phyloP scores from a whole-genome alignment of 2,888 invertebrate genomes.

The Eurytoma californica region DNA sequence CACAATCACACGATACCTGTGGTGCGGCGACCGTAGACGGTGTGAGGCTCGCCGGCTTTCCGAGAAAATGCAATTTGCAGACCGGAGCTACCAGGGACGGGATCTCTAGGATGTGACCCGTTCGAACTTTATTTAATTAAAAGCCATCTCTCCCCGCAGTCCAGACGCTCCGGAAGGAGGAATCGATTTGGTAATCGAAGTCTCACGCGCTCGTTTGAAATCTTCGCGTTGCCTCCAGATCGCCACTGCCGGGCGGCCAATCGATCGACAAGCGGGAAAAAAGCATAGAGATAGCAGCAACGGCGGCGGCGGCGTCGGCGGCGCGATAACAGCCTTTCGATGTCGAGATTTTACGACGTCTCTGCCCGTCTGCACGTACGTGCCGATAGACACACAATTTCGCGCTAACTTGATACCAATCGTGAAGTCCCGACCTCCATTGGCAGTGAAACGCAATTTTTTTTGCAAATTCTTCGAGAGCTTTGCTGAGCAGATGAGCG shows the following conservation, averaged over 20 bases:
- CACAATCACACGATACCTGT: not conserved
- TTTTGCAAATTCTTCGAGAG: not conserved
- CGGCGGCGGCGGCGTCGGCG: not conserved
- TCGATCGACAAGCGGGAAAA: slow-evolving; percentile 3
- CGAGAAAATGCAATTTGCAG: slow-evolving; percentile 12
- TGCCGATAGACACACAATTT: not conserved
- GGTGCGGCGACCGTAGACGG: too few species aligned
- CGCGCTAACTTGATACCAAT: not conserved
- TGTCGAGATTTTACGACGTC: slow-evolving; percentile 8
- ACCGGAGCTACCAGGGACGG: not conserved
- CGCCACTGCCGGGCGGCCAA: not conserved
- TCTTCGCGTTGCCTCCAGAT: slow-evolving; percentile 2
- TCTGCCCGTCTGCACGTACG: slow-evolving; percentile 12
- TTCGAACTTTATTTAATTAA: slow-evolving; percentile 49
- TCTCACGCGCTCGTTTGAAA: slow-evolving; percentile 2
- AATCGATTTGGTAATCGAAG: slow-evolving; percentile 60
- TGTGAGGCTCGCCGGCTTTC: not conserved
- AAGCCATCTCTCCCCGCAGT: slow-evolving; percentile 57
- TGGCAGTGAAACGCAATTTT: not conserved
- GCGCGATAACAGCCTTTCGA: slow-evolving; percentile 40
- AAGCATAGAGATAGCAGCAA: slow-evolving; percentile 12
- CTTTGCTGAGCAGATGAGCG: not conserved
- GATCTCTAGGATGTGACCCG: not conserved
- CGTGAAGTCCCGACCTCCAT: not conserved
- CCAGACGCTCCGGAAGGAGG: slow-evolving; percentile 62